phyloP scores from a whole-genome alignment of 2,888 invertebrate species.

The Lampropteryx suffumata region DNA sequence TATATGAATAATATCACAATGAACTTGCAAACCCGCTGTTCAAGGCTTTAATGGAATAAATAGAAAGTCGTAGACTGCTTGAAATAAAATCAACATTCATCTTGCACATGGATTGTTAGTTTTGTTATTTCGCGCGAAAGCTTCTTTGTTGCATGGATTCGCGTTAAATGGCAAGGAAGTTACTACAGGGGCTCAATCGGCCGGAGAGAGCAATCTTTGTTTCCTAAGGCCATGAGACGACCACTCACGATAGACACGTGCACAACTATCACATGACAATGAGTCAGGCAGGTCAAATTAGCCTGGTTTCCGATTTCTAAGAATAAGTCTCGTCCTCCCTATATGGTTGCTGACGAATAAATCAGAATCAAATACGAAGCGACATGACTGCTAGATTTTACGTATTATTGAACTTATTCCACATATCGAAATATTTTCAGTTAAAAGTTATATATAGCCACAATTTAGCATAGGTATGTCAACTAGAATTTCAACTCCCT shows the following conservation, averaged over 20 bases:
- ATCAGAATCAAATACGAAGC: slow-evolving; percentile 77
- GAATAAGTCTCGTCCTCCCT: slow-evolving; percentile 62
- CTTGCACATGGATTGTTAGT: slow-evolving; percentile 67
- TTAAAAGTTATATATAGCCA: too few species aligned
- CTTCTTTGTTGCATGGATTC: slow-evolving; percentile 78
- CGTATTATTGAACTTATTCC: slow-evolving; percentile 70
- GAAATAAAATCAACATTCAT: slow-evolving; percentile 49
- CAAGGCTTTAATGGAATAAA: not conserved
- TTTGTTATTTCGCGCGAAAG: slow-evolving; percentile 79
- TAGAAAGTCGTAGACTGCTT: slow-evolving; percentile 22
- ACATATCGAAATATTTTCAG: slow-evolving; percentile 4
- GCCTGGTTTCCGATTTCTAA: slow-evolving; percentile 52
- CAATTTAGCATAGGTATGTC: too few species aligned
- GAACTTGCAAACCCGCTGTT: not conserved
- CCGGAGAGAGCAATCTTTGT: slow-evolving; percentile 77
- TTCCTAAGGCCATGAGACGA: slow-evolving; percentile 72
- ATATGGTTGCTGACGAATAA: slow-evolving; percentile 64
- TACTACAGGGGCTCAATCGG: slow-evolving; percentile 78
- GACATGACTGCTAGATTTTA: slow-evolving; percentile 74
- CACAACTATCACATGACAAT: slow-evolving; percentile 37
- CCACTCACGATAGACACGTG: slow-evolving; percentile 58
- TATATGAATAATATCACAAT: not conserved
- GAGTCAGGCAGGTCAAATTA: slow-evolving; percentile 46
- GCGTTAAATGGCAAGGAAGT: slow-evolving; percentile 82
- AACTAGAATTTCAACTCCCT: too few species aligned